phyloP scores from a whole-genome alignment of 2,888 invertebrate genomes.

The Ophion slaviceki region DNA sequence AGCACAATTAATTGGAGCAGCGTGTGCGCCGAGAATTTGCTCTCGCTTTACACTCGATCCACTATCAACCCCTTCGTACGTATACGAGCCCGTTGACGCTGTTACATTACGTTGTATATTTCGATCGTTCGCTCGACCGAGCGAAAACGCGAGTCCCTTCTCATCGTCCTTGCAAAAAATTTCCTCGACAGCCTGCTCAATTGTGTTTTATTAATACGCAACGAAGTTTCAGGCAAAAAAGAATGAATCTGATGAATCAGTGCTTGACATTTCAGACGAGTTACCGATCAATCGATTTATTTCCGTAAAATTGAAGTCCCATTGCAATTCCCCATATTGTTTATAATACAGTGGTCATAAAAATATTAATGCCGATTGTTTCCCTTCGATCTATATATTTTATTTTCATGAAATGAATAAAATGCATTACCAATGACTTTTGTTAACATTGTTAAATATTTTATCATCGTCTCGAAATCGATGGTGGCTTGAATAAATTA shows the following conservation, averaged over 20 bases:
- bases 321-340: no score
- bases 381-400: no score
- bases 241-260: background rate
- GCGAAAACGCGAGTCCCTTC: conserved; percentile 42
- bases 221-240: conserved; percentile 14
- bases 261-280: background rate
- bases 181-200: conserved; percentile 55
- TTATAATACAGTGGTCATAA: no score
- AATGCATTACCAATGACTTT: no score
- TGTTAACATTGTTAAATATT: no score
- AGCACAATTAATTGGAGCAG: conserved; percentile 64
- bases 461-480: no score
- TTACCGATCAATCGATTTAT: background rate
- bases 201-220: conserved; percentile 57
- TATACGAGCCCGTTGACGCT: conserved; percentile 24
- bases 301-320: background rate
- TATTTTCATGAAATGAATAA: no score
- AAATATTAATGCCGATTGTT: no score
- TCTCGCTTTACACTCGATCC: conserved; percentile 35
- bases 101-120: conserved; percentile 55
- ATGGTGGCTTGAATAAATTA: no score
- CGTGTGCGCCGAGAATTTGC: conserved; percentile 51
- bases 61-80: conserved; percentile 28
- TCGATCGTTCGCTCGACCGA: conserved; percentile 59
- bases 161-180: conserved; percentile 49